These are phyloP conservation scores for Garrulus glandarius DNA, from an alignment of 2,797 vertebrate genomes.

Conservation along the genomic window DNA sequence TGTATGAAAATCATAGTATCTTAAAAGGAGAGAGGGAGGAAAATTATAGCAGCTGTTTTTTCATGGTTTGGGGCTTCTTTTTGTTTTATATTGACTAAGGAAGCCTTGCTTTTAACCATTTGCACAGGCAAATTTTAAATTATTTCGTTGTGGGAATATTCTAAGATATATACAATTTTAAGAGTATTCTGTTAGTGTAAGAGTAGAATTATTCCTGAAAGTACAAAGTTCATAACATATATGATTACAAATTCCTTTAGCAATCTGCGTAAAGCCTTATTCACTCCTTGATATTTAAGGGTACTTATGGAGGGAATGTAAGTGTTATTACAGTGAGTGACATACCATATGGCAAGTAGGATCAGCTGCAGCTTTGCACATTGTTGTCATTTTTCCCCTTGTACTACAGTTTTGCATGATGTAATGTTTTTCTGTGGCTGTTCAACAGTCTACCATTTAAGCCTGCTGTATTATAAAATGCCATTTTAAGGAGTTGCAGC, in stretches of 20 bases:
- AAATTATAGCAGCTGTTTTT: not conserved
- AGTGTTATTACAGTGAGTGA: conserved; percentile 38
- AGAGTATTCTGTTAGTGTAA: not conserved
- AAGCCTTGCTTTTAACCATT: not conserved
- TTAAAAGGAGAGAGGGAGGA: not conserved
- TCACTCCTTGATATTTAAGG: conserved; percentile 61
- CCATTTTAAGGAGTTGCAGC: conserved; percentile 25
- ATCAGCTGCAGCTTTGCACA: conserved; percentile 33
- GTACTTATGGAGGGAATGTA: conserved; percentile 26
- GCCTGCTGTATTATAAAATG: conserved; percentile 37
- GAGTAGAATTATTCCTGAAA: not conserved
- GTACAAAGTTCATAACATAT: not conserved
- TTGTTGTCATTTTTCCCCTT: conserved; percentile 24
- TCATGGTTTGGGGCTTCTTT: not conserved
- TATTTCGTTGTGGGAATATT: not conserved
- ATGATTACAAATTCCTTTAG: conserved; percentile 37
- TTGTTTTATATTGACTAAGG: not conserved
- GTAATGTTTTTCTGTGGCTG: conserved; percentile 49
- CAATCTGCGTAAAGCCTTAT: conserved; percentile 25
- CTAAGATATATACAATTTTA: not conserved
- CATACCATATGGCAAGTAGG: conserved; percentile 49
- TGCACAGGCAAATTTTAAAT: not conserved
- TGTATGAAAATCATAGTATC: not conserved
- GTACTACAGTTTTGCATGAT: conserved; percentile 4
- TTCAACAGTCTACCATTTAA: conserved; percentile 38